These are phyloP conservation scores for Callionymus lyra DNA, from an alignment of 2,113 vertebrate genomes.

Conservation along the genomic window DNA sequence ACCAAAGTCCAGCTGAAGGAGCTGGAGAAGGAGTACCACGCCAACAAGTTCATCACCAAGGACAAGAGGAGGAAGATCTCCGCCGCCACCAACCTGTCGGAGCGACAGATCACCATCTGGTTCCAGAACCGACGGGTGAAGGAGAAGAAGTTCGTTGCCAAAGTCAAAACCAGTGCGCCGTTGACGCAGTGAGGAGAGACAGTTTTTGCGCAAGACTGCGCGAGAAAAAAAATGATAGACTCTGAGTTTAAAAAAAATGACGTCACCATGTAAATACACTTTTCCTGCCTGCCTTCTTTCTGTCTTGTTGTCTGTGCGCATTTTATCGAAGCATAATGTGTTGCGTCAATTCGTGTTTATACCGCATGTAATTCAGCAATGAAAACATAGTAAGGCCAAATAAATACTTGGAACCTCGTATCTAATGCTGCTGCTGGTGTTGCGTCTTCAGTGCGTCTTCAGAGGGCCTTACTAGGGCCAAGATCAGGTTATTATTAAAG, in stretches of 20 bases:
- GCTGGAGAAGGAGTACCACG: conserved; percentile 87
- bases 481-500: too few relatives aligned
- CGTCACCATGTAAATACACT: too few relatives aligned
- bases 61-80: conserved; percentile 93
- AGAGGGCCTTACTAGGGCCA: too few relatives aligned
- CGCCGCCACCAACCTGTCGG: conserved; percentile 79
- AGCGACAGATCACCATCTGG: conserved; percentile 95
- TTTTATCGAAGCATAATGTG: conserved; percentile 26
- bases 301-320: conserved; percentile 36
- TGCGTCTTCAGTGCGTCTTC: too few relatives aligned
- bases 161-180: conserved; percentile 74
- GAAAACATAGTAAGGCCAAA: conserved; percentile 43
- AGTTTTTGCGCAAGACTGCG: too few relatives aligned
- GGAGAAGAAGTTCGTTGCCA: conserved; percentile 89
- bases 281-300: conserved; percentile 22
- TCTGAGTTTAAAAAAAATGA: too few relatives aligned
- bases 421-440: too few relatives aligned
- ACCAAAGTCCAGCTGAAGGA: conserved; percentile 88
- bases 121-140: conserved; percentile 93
- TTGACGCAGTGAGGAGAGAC: conserved; percentile 31
- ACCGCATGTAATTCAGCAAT: conserved; percentile 50
- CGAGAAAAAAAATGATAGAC: too few relatives aligned
- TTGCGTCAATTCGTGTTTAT: conserved; percentile 50
- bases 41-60: conserved; percentile 93
- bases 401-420: conserved; percentile 34